phyloP scores from a whole-genome alignment of 2,888 invertebrate genomes.

The Tyria jacobaeae region DNA sequence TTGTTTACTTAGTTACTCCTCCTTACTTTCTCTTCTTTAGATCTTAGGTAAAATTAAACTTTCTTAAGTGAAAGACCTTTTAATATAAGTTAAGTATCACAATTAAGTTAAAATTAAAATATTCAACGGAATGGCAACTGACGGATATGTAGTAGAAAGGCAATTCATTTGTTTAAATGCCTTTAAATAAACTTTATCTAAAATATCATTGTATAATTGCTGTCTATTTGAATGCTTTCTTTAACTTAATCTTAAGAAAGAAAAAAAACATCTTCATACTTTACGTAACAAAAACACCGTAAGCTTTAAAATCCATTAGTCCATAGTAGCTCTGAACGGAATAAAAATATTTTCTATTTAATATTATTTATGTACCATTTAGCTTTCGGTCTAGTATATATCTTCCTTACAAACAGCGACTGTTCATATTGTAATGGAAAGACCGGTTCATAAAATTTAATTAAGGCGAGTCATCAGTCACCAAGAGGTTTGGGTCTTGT shows the following conservation, averaged over 20 bases:
- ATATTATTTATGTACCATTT: background rate
- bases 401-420: constrained; percentile 38
- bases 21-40: too few species aligned
- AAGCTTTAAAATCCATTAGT: too few species aligned
- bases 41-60: background rate
- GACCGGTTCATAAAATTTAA: constrained; percentile 79
- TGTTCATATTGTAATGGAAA: constrained; percentile 54
- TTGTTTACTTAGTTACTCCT: too few species aligned
- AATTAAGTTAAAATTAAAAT: too few species aligned
- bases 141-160: too few species aligned
- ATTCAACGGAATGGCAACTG: too few species aligned
- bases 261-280: too few species aligned
- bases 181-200: background rate
- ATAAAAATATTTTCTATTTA: background rate
- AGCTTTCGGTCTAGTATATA: background rate
- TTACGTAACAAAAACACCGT: too few species aligned
- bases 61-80: background rate
- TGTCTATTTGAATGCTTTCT: too few species aligned
- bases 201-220: background rate
- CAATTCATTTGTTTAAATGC: background rate
- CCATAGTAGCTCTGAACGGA: too few species aligned
- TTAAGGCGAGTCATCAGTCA: constrained; percentile 85
- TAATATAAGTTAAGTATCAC: too few species aligned
- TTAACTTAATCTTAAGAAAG: too few species aligned
- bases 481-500: constrained; percentile 71